Evolutionary conservation across 1,140 invertebrate species (phyloP).

Genomic region (Brachystomella parvula): DNA sequence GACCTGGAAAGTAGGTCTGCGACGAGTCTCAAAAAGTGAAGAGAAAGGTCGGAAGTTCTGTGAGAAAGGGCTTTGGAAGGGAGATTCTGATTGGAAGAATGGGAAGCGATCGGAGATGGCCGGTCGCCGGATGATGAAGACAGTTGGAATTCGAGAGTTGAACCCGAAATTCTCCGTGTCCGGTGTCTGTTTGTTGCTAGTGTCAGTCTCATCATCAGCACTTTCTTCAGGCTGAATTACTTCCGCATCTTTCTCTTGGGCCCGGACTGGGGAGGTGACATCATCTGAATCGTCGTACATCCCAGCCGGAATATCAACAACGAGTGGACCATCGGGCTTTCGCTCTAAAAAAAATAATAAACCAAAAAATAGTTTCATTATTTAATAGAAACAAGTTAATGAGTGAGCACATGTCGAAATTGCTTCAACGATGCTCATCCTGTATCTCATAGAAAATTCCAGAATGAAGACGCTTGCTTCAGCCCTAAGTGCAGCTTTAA

Average conservation of each 20-base stretch:
- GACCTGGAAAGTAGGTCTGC: neutral
- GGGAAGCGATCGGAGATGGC: conserved; percentile 31
- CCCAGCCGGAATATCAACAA: conserved; percentile 25
- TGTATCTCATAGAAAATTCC: no score
- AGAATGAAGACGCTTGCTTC: no score
- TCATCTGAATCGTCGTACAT: neutral
- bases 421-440: no score
- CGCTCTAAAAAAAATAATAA: neutral
- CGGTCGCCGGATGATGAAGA: conserved; percentile 33
- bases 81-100: conserved; percentile 13
- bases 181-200: neutral
- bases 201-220: conserved; percentile 6
- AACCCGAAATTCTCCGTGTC: conserved; percentile 25
- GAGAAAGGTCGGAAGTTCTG: neutral
- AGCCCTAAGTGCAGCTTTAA: no score
- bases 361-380: neutral
- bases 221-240: neutral
- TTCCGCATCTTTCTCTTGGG: neutral
- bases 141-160: conserved; percentile 23
- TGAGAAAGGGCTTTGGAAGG: conserved; percentile 23
- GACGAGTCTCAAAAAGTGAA: neutral
- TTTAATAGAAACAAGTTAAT: no score
- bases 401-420: no score
- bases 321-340: conserved; percentile 10
- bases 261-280: neutral